These are phyloP conservation scores for Synanthedon myopaeformis DNA, from an alignment of 2,888 invertebrate genomes.

Conservation along the genomic window DNA sequence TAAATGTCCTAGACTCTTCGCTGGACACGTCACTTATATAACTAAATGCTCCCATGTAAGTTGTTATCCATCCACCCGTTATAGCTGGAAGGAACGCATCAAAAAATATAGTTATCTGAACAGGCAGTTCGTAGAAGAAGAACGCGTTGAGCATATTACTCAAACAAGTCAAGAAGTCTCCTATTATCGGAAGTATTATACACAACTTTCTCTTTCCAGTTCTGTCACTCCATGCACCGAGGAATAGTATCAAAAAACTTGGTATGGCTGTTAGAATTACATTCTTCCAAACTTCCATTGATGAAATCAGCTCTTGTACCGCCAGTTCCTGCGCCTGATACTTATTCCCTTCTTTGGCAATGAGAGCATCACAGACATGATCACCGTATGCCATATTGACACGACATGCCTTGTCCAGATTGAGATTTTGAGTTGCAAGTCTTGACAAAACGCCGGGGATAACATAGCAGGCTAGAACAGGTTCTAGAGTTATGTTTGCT, in stretches of 20 bases:
- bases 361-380: slow-evolving; percentile 78
- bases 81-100: slow-evolving; percentile 66
- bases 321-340: slow-evolving; percentile 73
- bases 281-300: slow-evolving; percentile 68
- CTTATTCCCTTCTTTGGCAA: slow-evolving; percentile 75
- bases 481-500: slow-evolving; percentile 75
- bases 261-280: slow-evolving; percentile 66
- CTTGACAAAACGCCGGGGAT: slow-evolving; percentile 74
- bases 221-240: slow-evolving; percentile 74
- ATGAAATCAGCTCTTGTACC: slow-evolving; percentile 67
- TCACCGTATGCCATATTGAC: slow-evolving; percentile 80
- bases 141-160: slow-evolving; percentile 65
- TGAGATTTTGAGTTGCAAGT: slow-evolving; percentile 84
- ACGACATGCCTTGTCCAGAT: slow-evolving; percentile 86
- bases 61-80: slow-evolving; percentile 67
- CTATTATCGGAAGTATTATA: slow-evolving; percentile 66
- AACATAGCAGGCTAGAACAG: slow-evolving; percentile 73
- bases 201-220: slow-evolving; percentile 69
- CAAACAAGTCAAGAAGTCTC: slow-evolving; percentile 58
- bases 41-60: slow-evolving; percentile 69
- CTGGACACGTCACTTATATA: slow-evolving; percentile 72
- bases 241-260: slow-evolving; percentile 63
- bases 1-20: slow-evolving; percentile 66
- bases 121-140: slow-evolving; percentile 65
- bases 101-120: slow-evolving; percentile 60